Percentiles rank a stretch among this genome's conserved stretches.
Evolutionary conservation across 2,797 vertebrate genomes (phyloP).

Genomic region (Acropternis orthonyx): DNA sequence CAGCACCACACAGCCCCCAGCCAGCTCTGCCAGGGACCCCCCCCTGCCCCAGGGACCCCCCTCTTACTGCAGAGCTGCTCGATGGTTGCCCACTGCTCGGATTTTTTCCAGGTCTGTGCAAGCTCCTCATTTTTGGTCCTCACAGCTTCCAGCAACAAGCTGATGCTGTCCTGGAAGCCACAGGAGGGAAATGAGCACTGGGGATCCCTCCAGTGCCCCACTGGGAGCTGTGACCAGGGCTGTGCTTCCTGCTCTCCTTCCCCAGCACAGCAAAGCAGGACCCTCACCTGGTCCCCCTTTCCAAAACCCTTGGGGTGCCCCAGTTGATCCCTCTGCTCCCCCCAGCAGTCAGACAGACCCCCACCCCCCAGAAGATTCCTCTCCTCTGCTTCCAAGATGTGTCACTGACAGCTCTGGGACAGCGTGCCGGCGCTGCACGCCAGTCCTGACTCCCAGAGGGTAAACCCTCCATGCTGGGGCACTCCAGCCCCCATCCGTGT

Average conservation of each 20-base stretch:
- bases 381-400: background rate
- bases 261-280: background rate
- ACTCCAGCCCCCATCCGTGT: background rate
- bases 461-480: rapidly evolving
- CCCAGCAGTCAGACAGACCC: background rate
- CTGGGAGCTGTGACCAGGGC: background rate
- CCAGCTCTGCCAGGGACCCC: background rate
- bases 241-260: background rate
- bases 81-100: constrained; percentile 98
- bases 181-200: background rate
- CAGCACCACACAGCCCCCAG: background rate
- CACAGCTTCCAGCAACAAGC: constrained; percentile 92
- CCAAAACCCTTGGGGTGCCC: rapidly evolving
- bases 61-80: constrained; percentile 97
- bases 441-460: background rate
- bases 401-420: rapidly evolving
- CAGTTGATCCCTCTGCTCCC: background rate
- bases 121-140: constrained; percentile 94
- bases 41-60: background rate
- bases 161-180: constrained; percentile 90
- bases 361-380: background rate
- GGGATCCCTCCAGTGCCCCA: rapidly evolving
- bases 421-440: rapidly evolving
- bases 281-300: background rate
- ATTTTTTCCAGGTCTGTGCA: constrained; percentile 97